These are phyloP conservation scores for Brachyptera putata DNA, from an alignment of 2,888 invertebrate species.

Conservation along the genomic window DNA sequence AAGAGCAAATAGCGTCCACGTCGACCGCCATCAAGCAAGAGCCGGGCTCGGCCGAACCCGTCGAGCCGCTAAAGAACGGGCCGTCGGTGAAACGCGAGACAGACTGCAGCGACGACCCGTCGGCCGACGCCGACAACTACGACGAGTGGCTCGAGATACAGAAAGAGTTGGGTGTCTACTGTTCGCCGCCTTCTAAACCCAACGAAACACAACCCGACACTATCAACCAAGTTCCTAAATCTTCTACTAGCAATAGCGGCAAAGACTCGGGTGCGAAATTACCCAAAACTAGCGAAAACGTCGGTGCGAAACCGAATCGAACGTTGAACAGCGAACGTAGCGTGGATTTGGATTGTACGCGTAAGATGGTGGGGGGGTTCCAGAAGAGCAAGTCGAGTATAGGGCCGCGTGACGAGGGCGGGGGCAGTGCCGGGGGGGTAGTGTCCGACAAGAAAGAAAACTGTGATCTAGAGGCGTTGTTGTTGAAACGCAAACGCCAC, in stretches of 20 bases:
- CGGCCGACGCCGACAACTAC: conserved; percentile 39
- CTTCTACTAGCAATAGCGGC: too few species aligned
- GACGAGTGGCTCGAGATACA: conserved; percentile 67
- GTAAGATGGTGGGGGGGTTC: conserved; percentile 5
- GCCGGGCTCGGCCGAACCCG: neutral
- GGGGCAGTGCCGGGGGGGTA: conserved; percentile 16
- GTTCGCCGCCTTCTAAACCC: conserved; percentile 22
- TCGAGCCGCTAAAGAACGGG: neutral
- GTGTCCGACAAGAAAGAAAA: too few species aligned
- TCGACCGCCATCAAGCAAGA: neutral
- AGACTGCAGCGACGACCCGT: neutral
- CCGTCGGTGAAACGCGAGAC: neutral
- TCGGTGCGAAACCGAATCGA: too few species aligned
- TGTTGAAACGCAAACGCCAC: conserved; percentile 9
- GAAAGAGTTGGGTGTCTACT: conserved; percentile 55
- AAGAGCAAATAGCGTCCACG: neutral
- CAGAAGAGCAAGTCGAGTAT: conserved; percentile 13
- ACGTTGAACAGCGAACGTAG: neutral
- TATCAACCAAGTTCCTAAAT: neutral
- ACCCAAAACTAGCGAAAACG: neutral
- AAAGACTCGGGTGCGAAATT: neutral
- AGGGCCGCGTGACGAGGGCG: conserved; percentile 31
- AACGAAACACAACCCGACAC: neutral
- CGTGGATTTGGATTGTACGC: neutral
- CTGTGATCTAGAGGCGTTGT: neutral